Percentiles rank a stretch among this genome's conserved stretches.
Evolutionary conservation across 2,888 invertebrate genomes (phyloP).

Genomic region (Lasioglossum morio): DNA sequence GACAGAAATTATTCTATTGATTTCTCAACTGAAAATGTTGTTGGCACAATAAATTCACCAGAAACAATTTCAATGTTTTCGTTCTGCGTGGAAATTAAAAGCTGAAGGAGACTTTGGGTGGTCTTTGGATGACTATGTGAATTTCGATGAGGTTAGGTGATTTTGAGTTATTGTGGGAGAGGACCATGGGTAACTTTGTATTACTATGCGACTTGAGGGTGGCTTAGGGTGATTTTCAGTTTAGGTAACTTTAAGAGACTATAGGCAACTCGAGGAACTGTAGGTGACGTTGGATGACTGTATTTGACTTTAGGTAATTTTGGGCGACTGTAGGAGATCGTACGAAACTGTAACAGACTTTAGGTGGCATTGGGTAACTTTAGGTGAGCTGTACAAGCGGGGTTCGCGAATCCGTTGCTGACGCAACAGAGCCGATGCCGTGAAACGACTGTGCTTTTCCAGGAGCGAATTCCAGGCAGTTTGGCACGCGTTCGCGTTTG

Average conservation of each 20-base stretch:
- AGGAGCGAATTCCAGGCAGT: conserved; percentile 39
- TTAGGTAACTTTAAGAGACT: not conserved
- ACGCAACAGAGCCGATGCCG: not conserved
- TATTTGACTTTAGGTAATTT: not conserved
- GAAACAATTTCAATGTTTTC: not conserved
- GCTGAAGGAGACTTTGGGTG: too few relatives aligned
- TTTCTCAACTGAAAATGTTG: not conserved
- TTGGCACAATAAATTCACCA: too few relatives aligned
- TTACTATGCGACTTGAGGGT: not conserved
- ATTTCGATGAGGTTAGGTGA: too few relatives aligned
- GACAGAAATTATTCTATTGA: not conserved
- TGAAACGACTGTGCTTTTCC: conserved; percentile 25
- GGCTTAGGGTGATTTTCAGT: not conserved
- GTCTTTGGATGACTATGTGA: too few relatives aligned
- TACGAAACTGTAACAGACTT: not conserved
- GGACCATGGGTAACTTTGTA: not conserved
- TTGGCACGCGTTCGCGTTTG: conserved; percentile 41
- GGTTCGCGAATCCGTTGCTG: not conserved
- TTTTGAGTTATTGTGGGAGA: not conserved
- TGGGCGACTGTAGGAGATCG: not conserved
- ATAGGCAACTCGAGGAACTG: not conserved
- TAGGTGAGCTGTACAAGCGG: not conserved
- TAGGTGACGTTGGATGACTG: not conserved
- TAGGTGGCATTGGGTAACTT: too few relatives aligned
- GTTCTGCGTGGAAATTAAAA: too few relatives aligned